These are phyloP conservation scores for Lepidurus arcticus DNA, from an alignment of 1,140 invertebrate species.

Conservation along the genomic window DNA sequence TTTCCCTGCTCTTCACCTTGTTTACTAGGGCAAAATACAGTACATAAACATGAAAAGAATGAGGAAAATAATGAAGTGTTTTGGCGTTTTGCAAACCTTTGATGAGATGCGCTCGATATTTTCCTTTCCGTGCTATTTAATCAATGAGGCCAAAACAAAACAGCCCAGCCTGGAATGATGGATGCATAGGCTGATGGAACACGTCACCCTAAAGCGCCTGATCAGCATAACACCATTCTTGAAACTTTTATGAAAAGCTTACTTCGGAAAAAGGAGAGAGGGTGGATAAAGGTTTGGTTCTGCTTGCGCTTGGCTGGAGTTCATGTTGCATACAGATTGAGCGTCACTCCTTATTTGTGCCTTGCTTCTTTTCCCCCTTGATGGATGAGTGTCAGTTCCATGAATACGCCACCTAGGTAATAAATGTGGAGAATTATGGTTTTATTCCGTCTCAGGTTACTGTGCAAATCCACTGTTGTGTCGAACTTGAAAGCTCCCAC, in stretches of 20 bases:
- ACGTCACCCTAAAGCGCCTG: constrained; percentile 10
- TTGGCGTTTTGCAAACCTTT: neutral
- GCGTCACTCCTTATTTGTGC: constrained; percentile 1
- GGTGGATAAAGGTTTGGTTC: neutral
- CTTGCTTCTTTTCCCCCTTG: neutral
- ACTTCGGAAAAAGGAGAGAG: neutral
- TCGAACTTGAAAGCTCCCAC: neutral
- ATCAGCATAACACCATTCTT: neutral
- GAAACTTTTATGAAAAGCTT: neutral
- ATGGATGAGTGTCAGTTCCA: neutral
- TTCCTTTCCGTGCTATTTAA: neutral
- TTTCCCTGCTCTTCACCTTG: too few relatives aligned
- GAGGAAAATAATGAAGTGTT: neutral
- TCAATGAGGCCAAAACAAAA: neutral
- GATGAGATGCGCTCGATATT: neutral
- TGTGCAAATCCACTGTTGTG: neutral
- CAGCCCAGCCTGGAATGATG: neutral
- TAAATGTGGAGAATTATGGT: neutral
- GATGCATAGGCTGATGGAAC: neutral
- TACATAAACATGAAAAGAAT: too few relatives aligned
- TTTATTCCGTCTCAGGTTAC: neutral
- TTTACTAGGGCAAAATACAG: too few relatives aligned
- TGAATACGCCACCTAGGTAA: constrained; percentile 3
- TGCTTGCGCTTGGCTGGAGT: neutral
- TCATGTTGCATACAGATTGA: constrained; percentile 13